Evolutionary conservation across 2,797 vertebrate species (phyloP).

Genomic region (Hyperoplus immaculatus): DNA sequence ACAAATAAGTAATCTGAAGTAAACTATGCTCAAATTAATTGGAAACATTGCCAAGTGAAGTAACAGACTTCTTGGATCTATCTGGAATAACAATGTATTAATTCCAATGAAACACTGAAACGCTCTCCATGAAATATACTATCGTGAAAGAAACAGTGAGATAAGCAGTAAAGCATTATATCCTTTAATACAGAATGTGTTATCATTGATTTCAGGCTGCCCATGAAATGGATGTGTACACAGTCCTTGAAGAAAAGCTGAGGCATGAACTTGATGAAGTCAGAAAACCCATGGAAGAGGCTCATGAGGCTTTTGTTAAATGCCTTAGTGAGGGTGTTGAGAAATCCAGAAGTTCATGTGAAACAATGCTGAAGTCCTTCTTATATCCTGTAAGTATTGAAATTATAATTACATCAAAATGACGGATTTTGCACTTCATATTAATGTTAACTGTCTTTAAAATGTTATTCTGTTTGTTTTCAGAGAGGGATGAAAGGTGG

Average conservation of each 20-base stretch:
- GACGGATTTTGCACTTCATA: not conserved
- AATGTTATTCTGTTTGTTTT: not conserved
- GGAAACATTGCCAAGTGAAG: not conserved
- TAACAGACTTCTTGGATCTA: not conserved
- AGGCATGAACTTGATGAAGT: not conserved
- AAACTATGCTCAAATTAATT: not conserved
- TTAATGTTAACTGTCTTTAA: not conserved
- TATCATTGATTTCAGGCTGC: slow-evolving; percentile 32
- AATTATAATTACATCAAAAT: not conserved
- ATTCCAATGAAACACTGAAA: not conserved
- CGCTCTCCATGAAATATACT: too few species aligned
- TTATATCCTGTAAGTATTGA: slow-evolving; percentile 26
- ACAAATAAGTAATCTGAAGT: not conserved
- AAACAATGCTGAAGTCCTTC: not conserved
- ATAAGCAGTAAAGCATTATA: too few species aligned
- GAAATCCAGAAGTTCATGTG: slow-evolving; percentile 28
- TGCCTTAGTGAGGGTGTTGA: slow-evolving; percentile 40
- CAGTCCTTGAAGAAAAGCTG: slow-evolving; percentile 12
- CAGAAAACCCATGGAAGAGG: not conserved
- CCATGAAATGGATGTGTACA: not conserved
- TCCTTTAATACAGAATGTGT: not conserved
- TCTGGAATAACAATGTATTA: not conserved
- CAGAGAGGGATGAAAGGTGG: rapidly evolving
- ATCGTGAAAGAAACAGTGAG: too few species aligned
- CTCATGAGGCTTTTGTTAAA: slow-evolving; percentile 4